These are phyloP conservation scores for Cinclus mexicanus DNA, from an alignment of 2,113 vertebrate genomes.

Conservation along the genomic window DNA sequence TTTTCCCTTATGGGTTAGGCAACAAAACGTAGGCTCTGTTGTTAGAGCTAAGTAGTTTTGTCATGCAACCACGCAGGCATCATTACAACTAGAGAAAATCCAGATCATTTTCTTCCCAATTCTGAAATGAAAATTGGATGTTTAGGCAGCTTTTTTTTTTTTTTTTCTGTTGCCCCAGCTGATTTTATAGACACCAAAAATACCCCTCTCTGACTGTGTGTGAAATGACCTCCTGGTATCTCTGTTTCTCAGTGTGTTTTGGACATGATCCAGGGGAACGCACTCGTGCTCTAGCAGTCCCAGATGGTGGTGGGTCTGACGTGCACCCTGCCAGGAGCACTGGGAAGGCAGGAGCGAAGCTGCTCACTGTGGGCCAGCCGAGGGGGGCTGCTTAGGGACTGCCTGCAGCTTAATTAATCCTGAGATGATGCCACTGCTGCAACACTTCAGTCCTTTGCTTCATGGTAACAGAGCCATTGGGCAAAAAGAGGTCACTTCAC, in stretches of 20 bases:
- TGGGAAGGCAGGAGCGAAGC: background rate
- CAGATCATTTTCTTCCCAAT: background rate
- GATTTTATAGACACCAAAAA: background rate
- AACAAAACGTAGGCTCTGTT: background rate
- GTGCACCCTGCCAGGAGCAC: background rate
- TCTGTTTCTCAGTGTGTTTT: background rate
- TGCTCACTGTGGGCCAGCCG: fast-evolving
- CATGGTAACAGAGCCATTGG: background rate
- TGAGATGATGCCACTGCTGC: background rate
- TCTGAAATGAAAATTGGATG: background rate
- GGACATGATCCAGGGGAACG: background rate
- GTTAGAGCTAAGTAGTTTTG: background rate
- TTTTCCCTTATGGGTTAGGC: background rate
- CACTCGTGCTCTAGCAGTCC: background rate
- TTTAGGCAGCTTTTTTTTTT: background rate
- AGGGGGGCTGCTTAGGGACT: background rate
- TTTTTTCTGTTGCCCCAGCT: background rate
- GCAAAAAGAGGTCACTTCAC: background rate
- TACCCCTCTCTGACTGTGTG: background rate
- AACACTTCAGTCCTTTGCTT: background rate
- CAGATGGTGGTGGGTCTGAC: background rate
- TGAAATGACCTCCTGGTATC: background rate
- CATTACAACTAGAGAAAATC: background rate
- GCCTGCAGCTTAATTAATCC: background rate
- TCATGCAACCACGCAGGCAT: background rate